Conservation (phyloP, 1,140 invertebrate genomes). For the Acromyrmex echinatior region DNA sequence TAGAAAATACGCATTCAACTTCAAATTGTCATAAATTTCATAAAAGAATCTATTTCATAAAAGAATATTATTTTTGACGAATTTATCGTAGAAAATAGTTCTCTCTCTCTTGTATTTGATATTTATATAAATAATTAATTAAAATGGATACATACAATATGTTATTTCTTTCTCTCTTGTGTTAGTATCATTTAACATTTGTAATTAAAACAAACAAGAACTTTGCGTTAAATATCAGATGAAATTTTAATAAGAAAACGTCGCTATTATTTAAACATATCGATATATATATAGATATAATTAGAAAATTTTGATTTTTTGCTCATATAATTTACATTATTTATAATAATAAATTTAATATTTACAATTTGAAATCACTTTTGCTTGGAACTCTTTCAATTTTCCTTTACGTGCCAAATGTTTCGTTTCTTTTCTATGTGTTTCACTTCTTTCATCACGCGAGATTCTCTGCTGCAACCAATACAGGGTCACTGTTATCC, state of each 20-base stretch:
- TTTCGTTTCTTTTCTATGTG: neutral
- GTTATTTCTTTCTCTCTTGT: neutral
- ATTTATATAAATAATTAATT: neutral
- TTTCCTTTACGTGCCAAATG: slow-evolving; percentile 21
- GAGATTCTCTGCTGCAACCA: slow-evolving; percentile 19
- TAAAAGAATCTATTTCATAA: neutral
- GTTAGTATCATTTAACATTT: neutral
- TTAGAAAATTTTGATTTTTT: neutral
- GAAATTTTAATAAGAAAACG: neutral
- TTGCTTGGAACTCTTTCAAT: neutral
- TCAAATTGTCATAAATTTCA: neutral
- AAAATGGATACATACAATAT: neutral
- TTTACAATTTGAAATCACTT: slow-evolving; percentile 9
- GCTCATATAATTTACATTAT: neutral
- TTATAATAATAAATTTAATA: neutral
- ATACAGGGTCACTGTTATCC: slow-evolving; percentile 31
- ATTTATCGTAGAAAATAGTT: neutral
- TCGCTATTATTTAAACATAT: neutral
- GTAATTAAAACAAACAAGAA: neutral
- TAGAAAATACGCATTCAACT: neutral
- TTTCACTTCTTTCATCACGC: slow-evolving; percentile 35
- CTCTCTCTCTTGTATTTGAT: neutral
- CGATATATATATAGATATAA: neutral
- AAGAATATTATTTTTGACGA: too few species aligned
- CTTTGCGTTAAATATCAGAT: neutral